phyloP scores from a whole-genome alignment of 2,113 vertebrate genomes.

The Haemorhous mexicanus region DNA sequence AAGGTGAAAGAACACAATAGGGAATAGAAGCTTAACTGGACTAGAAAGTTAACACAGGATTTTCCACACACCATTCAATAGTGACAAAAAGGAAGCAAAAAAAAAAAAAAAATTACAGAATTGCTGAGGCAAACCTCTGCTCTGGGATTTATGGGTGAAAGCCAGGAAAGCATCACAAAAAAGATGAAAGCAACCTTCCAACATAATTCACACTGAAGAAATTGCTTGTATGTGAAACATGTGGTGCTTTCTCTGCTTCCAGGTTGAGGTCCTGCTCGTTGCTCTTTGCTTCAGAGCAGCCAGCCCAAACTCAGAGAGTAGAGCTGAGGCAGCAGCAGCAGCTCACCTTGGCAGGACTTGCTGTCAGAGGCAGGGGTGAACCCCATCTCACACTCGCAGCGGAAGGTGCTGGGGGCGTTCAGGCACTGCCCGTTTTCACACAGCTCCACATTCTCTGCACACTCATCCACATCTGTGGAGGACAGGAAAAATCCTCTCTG shows the following conservation, averaged over 20 bases:
- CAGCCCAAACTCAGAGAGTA: neutral
- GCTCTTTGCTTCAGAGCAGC: conserved; percentile 20
- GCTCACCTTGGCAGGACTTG: conserved; percentile 82
- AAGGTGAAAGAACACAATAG: neutral
- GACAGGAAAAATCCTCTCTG: neutral
- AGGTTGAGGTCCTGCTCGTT: conserved; percentile 13
- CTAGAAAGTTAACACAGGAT: neutral
- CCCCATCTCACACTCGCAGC: conserved; percentile 86
- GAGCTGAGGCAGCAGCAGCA: neutral
- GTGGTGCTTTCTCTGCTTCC: conserved; percentile 25
- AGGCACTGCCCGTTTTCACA: conserved; percentile 85
- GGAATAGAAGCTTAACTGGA: neutral
- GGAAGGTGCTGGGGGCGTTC: conserved; percentile 78
- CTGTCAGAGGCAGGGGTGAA: conserved; percentile 76
- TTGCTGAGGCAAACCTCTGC: neutral
- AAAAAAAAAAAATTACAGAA: neutral
- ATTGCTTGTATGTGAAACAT: neutral
- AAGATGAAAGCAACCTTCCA: conserved; percentile 39
- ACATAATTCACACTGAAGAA: conserved; percentile 6
- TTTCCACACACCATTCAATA: neutral
- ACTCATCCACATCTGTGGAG: conserved; percentile 81
- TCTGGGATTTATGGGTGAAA: neutral
- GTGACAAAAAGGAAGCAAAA: neutral
- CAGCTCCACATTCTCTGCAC: conserved; percentile 76
- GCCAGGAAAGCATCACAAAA: conserved; percentile 38